Conservation (phyloP, 2,888 invertebrate genomes). For the Amphimallon solstitiale region DNA sequence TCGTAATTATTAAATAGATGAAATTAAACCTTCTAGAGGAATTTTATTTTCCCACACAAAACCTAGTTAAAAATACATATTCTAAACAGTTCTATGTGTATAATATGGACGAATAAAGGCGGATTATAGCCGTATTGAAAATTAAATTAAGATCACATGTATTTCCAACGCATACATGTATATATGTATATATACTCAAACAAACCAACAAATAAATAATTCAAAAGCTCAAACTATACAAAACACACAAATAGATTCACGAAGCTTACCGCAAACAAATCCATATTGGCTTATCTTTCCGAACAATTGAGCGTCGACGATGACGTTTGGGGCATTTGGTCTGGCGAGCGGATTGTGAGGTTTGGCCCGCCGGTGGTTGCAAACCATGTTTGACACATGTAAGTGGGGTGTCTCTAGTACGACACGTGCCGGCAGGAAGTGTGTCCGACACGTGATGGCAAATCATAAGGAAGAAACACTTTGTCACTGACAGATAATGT, state of each 20-base stretch:
- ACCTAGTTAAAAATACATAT: too few species aligned
- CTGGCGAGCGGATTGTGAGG: conserved; percentile 23
- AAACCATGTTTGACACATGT: conserved; percentile 62
- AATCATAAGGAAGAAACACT: conserved; percentile 47
- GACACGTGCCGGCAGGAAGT: conserved; percentile 53
- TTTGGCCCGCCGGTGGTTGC: conserved; percentile 44
- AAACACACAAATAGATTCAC: conserved; percentile 40
- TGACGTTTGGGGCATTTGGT: conserved; percentile 11
- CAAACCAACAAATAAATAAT: conserved; percentile 59
- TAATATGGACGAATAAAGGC: not conserved
- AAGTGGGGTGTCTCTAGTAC: conserved; percentile 54
- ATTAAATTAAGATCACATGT: conserved; percentile 54
- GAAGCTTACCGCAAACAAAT: conserved; percentile 53
- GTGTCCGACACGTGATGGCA: conserved; percentile 52
- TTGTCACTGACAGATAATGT: conserved; percentile 43
- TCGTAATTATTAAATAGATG: too few species aligned
- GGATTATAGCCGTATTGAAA: conserved; percentile 41
- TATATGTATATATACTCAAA: conserved; percentile 39
- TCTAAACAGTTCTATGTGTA: too few species aligned
- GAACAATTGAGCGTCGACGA: conserved; percentile 56
- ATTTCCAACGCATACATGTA: not conserved
- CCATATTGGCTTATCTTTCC: conserved; percentile 61
- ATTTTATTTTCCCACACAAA: too few species aligned
- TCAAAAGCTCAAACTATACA: conserved; percentile 52
- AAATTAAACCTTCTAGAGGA: too few species aligned